Conservation (phyloP, 2,113 vertebrate species). For the Sebastes fasciatus region DNA sequence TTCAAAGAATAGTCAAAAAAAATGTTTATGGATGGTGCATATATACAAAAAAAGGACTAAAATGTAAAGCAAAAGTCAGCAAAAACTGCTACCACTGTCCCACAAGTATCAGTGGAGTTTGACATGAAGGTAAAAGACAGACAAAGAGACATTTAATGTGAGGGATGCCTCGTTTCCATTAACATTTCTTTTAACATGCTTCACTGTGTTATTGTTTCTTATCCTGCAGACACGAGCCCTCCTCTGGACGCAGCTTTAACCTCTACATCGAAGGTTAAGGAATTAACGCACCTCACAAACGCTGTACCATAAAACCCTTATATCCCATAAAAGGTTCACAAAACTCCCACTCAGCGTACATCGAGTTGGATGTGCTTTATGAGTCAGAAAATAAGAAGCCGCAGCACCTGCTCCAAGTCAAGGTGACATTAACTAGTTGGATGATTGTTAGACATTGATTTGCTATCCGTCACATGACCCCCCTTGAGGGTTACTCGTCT, state of each 20-base stretch:
- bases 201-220: background rate
- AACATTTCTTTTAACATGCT: background rate
- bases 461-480: slow-evolving; percentile 15
- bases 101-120: background rate
- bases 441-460: slow-evolving; percentile 36
- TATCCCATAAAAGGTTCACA: slow-evolving; percentile 64
- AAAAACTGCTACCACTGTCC: background rate
- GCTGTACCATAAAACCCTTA: slow-evolving; percentile 55
- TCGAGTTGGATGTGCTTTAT: slow-evolving; percentile 63
- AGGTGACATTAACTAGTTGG: slow-evolving; percentile 63
- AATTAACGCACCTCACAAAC: slow-evolving; percentile 19
- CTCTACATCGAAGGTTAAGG: slow-evolving; percentile 49
- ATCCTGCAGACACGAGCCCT: background rate
- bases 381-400: slow-evolving; percentile 73
- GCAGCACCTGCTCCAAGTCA: slow-evolving; percentile 64
- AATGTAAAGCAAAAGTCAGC: background rate
- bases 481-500: background rate
- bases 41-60: background rate
- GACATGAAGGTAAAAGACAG: background rate
- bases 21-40: background rate
- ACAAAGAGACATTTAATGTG: background rate
- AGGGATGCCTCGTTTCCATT: slow-evolving; percentile 1
- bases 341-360: slow-evolving; percentile 46
- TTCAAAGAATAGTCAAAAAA: background rate
- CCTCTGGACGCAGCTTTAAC: slow-evolving; percentile 28